Evolutionary conservation across 2,113 vertebrate genomes (phyloP), one percentile per base, ranked within the genome.

Genomic region (Prinia subflava): DNA sequence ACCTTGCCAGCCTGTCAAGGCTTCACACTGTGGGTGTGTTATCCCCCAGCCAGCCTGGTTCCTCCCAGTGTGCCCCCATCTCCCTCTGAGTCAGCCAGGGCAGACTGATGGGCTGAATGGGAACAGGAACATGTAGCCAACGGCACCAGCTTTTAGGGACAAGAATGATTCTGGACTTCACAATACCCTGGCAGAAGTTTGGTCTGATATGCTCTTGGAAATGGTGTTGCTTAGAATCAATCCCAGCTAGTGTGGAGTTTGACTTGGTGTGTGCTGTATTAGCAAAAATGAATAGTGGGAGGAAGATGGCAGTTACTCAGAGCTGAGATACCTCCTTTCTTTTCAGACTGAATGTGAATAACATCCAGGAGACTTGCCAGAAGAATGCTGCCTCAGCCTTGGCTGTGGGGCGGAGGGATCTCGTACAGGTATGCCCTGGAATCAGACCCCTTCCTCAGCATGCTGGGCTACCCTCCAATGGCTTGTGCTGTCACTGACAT

Each of bases 351-450:
- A 99, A 99, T 42, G 97, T 99, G 96, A 98, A 98, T 28, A 99
- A 99, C 92, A 99, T 99, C 96, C 98, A 99, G 96, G 99, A 99
- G 81, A 99, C 99, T 0, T 99, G 99, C 97, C 99, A 99, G 98
- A 99, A 99, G 98, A 99, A 99, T 3, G 98, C 98, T 0, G 97
- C 99, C 6, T 99, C 98, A 0, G 99, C 99, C 16, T 95, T 99
- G 64, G 93, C 98, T 0, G 98, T 99, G 12, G 99, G 99, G 55
- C 98, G 99, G 87, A 97, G 98, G 92, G 99, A 99, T 73, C 98
- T 99, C 10, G 98, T 99, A 3, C 99, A 99, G 99, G 99, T 99
- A 95, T 2, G 35, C 14, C 3, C 0, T 23, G 20, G 20, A 42
- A 30, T 18, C 71, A 35, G 14, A 30, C 4, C 39, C 60, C 27